Conservation (phyloP, 2,888 invertebrate species). For the Trissoscelio sp. region DNA sequence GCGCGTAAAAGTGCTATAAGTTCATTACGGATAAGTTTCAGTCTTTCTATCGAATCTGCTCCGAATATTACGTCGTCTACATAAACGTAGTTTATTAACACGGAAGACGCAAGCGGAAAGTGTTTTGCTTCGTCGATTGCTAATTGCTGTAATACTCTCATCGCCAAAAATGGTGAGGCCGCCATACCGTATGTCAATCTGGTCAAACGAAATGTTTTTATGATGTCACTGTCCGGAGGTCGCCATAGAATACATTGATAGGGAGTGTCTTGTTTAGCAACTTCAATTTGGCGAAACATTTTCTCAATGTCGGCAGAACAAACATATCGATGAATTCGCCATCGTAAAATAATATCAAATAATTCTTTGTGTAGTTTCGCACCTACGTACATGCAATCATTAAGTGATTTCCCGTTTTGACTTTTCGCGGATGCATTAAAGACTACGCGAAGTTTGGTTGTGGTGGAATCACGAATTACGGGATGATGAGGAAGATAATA, state of each 20-base stretch:
- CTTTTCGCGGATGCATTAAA: not conserved
- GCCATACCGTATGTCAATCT: not conserved
- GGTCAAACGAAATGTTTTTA: not conserved
- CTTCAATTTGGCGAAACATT: not conserved
- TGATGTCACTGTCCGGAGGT: not conserved
- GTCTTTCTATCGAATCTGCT: too few species aligned
- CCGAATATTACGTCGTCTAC: not conserved
- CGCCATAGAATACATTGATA: not conserved
- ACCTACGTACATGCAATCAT: constrained; percentile 20
- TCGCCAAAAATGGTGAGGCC: not conserved
- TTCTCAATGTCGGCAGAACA: not conserved
- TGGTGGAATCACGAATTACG: not conserved
- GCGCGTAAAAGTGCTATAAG: not conserved
- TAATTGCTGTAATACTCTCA: not conserved
- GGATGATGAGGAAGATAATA: constrained; percentile 20
- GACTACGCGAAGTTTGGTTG: not conserved
- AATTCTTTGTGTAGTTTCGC: constrained; percentile 22
- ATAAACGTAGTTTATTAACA: not conserved
- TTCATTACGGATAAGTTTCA: not conserved
- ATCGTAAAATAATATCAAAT: constrained; percentile 4
- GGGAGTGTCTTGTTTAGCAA: not conserved
- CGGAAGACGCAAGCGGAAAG: not conserved
- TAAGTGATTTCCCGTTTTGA: constrained; percentile 3
- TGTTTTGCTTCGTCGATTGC: not conserved
- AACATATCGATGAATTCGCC: constrained; percentile 21